Evolutionary conservation across 2,888 invertebrate genomes (phyloP).

Genomic region (Onchidella celtica): DNA sequence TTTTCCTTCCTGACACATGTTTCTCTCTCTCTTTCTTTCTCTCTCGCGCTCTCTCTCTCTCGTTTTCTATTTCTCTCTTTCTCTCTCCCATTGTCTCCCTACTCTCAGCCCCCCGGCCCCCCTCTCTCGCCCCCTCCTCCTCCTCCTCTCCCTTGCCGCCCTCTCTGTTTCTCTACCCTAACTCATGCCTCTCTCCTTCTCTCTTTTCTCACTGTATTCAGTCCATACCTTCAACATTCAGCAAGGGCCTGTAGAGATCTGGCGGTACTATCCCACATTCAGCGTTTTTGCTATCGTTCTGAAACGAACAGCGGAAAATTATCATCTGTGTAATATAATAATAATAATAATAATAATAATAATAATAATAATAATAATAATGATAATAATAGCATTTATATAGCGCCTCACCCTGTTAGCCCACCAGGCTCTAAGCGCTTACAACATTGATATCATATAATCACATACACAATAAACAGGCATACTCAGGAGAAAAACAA

Average conservation of each 20-base stretch:
- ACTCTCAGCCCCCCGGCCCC: no score
- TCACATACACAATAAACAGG: no score
- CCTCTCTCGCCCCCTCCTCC: background rate
- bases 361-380: no score
- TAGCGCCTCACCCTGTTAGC: no score
- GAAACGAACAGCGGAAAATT: no score
- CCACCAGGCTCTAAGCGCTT: no score
- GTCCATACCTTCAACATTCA: constrained; percentile 11
- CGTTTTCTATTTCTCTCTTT: background rate
- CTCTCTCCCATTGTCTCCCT: background rate
- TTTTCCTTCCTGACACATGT: background rate
- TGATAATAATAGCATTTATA: no score
- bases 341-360: no score
- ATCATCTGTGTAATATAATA: no score
- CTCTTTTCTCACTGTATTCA: background rate
- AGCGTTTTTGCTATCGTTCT: constrained; percentile 31
- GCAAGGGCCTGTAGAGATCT: constrained; percentile 32
- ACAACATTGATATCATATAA: no score
- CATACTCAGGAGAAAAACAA: no score
- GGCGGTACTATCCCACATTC: constrained; percentile 12
- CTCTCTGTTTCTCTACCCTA: background rate
- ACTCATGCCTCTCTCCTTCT: background rate
- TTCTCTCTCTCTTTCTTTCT: background rate
- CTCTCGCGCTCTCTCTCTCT: no score
- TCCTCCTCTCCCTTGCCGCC: background rate